phyloP scores from a whole-genome alignment of 92 coral and sea anemone species.

The Umimayanthus kanabou region DNA sequence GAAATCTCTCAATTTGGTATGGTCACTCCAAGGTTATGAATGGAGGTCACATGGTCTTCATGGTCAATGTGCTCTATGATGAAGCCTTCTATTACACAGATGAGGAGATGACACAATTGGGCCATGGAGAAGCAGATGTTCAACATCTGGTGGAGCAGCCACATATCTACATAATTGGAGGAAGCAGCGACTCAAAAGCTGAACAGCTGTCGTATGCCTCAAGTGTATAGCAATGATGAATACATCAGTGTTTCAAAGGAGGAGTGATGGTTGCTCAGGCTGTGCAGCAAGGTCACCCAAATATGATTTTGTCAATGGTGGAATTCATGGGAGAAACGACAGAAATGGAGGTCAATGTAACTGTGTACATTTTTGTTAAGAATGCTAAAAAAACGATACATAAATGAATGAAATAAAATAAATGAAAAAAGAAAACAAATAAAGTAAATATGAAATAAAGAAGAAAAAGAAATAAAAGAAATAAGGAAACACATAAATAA shows the following conservation, averaged over 20 bases:
- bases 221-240: slow-evolving; percentile 18
- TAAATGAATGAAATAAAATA: too few species aligned
- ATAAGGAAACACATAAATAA: too few species aligned
- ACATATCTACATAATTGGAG: slow-evolving; percentile 54
- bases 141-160: slow-evolving; percentile 55
- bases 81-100: slow-evolving; percentile 38
- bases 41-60: slow-evolving; percentile 43
- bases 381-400: too few species aligned
- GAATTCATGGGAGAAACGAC: neutral
- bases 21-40: slow-evolving; percentile 37
- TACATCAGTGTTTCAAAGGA: neutral
- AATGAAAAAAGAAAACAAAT: too few species aligned
- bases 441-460: too few species aligned
- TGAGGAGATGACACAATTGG: neutral
- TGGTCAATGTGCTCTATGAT: slow-evolving; percentile 24
- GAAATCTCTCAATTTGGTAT: slow-evolving; percentile 43
- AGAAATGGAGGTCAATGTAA: neutral
- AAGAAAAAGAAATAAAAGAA: too few species aligned
- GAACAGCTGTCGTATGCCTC: slow-evolving; percentile 42
- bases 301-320: neutral
- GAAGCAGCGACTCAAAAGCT: slow-evolving; percentile 44
- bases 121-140: slow-evolving; percentile 36
- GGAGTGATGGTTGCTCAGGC: slow-evolving; percentile 42
- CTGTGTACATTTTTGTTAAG: neutral
- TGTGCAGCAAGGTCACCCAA: neutral